These are phyloP conservation scores for Drymodes brunneopygia DNA, from an alignment of 2,113 vertebrate species.

Conservation along the genomic window DNA sequence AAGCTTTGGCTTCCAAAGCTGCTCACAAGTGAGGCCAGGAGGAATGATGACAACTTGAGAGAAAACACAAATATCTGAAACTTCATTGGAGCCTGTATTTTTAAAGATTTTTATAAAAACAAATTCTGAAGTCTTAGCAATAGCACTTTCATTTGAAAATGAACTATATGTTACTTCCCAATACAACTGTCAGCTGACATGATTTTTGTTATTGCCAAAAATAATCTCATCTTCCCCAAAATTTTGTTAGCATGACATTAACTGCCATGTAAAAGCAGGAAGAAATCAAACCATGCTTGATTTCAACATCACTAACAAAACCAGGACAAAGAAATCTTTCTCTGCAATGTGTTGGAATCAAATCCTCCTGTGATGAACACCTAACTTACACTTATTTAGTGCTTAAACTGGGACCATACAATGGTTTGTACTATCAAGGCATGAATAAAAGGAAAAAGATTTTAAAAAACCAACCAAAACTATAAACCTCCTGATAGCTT, in stretches of 20 bases:
- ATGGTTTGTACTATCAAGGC: not conserved
- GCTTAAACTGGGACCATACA: not conserved
- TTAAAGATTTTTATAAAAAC: not conserved
- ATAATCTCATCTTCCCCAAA: not conserved
- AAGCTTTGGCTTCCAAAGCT: not conserved
- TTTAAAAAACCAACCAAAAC: too few relatives aligned
- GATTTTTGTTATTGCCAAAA: not conserved
- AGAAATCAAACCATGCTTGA: not conserved
- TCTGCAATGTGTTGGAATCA: not conserved
- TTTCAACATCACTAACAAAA: not conserved
- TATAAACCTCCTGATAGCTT: not conserved
- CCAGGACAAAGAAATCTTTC: not conserved
- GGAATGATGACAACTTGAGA: not conserved
- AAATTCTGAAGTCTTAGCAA: not conserved
- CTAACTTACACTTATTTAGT: not conserved
- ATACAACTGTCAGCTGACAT: not conserved
- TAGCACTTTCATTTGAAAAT: not conserved
- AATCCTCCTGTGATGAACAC: not conserved
- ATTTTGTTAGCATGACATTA: not conserved
- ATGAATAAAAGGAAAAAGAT: not conserved
- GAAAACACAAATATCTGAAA: not conserved
- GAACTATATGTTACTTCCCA: not conserved
- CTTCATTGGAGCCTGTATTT: not conserved
- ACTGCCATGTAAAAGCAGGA: not conserved
- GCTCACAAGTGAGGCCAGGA: not conserved